These are phyloP conservation scores for Mactra quadrangularis DNA, from an alignment of 1,140 invertebrate genomes.

Conservation along the genomic window DNA sequence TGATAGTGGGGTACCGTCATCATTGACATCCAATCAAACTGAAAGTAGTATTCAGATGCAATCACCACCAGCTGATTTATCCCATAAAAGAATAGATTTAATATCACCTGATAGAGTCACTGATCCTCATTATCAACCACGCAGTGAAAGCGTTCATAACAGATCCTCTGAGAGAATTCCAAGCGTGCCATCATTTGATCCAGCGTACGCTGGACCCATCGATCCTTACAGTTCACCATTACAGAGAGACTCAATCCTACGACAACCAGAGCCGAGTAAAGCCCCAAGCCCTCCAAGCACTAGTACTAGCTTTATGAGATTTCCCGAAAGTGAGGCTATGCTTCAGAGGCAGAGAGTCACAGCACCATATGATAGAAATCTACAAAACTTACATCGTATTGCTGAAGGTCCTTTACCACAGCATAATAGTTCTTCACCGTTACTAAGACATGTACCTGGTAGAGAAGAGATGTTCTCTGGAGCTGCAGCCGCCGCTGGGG, in stretches of 20 bases:
- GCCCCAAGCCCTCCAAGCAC: slow-evolving; percentile 45
- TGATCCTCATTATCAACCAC: slow-evolving; percentile 64
- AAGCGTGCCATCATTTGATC: slow-evolving; percentile 59
- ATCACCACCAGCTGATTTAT: slow-evolving; percentile 67
- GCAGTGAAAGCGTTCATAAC: slow-evolving; percentile 58
- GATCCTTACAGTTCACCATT: slow-evolving; percentile 60
- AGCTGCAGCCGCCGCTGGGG: slow-evolving; percentile 61
- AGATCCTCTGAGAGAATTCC: slow-evolving; percentile 69
- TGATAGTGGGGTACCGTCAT: slow-evolving; percentile 61
- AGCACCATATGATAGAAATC: slow-evolving; percentile 73
- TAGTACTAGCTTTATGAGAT: slow-evolving; percentile 71
- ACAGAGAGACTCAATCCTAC: slow-evolving; percentile 48
- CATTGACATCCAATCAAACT: slow-evolving; percentile 62
- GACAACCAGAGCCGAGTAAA: slow-evolving; percentile 47
- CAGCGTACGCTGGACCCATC: slow-evolving; percentile 46
- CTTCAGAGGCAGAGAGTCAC: slow-evolving; percentile 77
- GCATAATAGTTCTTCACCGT: slow-evolving; percentile 69
- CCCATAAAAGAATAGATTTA: slow-evolving; percentile 77
- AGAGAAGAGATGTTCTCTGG: slow-evolving; percentile 77
- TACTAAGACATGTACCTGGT: slow-evolving; percentile 74
- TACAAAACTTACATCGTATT: slow-evolving; percentile 72
- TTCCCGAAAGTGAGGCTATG: slow-evolving; percentile 76
- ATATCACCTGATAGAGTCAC: slow-evolving; percentile 70
- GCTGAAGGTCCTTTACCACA: slow-evolving; percentile 71
- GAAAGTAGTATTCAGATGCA: slow-evolving; percentile 61